These are phyloP conservation scores for Cheilosia soror DNA, from an alignment of 2,888 invertebrate genomes.

Conservation along the genomic window DNA sequence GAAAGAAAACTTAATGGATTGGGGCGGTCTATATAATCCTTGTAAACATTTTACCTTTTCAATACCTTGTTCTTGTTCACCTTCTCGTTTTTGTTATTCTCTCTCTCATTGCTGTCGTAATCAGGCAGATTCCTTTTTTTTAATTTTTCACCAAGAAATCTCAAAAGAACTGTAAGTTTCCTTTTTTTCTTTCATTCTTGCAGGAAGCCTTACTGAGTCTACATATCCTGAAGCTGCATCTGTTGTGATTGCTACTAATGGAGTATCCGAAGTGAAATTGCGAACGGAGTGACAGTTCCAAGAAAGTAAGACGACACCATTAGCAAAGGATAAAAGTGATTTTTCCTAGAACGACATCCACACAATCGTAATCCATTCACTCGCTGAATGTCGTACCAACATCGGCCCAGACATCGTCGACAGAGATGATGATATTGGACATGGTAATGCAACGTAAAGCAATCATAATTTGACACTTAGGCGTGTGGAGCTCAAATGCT, in stretches of 20 bases:
- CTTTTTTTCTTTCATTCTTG: slow-evolving; percentile 30
- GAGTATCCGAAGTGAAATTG: slow-evolving; percentile 42
- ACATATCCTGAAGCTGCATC: slow-evolving; percentile 41
- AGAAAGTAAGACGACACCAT: slow-evolving; percentile 52
- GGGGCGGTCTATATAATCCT: slow-evolving; percentile 37
- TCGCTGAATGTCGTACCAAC: slow-evolving; percentile 59
- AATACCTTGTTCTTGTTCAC: slow-evolving; percentile 37
- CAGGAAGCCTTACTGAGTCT: slow-evolving; percentile 16
- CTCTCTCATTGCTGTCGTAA: slow-evolving; percentile 18
- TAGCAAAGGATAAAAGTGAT: slow-evolving; percentile 52
- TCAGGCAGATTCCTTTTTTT: slow-evolving; percentile 57
- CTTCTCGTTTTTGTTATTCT: slow-evolving; percentile 51
- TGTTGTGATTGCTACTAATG: slow-evolving; percentile 57
- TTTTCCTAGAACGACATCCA: slow-evolving; percentile 22
- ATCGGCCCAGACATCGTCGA: slow-evolving; percentile 44
- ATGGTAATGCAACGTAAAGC: slow-evolving; percentile 57
- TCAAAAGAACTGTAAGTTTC: slow-evolving; percentile 1
- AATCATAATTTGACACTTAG: slow-evolving; percentile 70
- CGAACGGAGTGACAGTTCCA: slow-evolving; percentile 49
- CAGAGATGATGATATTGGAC: slow-evolving; percentile 72
- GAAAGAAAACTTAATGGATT: slow-evolving; percentile 28
- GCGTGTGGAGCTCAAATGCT: slow-evolving; percentile 55
- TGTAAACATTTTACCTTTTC: slow-evolving; percentile 7
- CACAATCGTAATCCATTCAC: slow-evolving; percentile 20
- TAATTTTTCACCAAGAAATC: slow-evolving; percentile 28